These are phyloP conservation scores for Clistopyga incitator DNA, from an alignment of 2,888 invertebrate genomes.

Conservation along the genomic window DNA sequence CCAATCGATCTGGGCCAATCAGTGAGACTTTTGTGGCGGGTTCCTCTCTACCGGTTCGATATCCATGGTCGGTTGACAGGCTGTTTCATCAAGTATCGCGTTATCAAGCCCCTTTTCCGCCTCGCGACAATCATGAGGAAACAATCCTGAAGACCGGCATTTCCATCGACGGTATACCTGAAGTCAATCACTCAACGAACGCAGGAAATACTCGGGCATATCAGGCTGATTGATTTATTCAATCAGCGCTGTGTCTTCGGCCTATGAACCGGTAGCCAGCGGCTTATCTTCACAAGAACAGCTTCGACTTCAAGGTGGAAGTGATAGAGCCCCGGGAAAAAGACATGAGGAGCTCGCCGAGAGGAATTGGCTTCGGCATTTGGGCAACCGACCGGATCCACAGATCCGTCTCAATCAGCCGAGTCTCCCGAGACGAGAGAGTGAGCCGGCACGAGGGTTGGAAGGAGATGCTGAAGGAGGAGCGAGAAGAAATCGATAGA, in stretches of 20 bases:
- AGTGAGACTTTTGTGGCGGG: constrained; percentile 62
- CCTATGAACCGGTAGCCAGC: background rate
- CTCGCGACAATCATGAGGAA: background rate
- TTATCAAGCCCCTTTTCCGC: background rate
- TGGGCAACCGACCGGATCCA: constrained; percentile 65
- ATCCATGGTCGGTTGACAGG: constrained; percentile 1
- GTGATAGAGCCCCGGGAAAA: constrained; percentile 2
- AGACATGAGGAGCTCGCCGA: constrained; percentile 8
- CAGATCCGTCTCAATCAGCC: constrained; percentile 73
- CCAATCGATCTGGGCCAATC: constrained; percentile 68
- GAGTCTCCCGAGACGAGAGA: constrained; percentile 44
- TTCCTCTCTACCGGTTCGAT: constrained; percentile 21
- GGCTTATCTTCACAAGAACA: constrained; percentile 5
- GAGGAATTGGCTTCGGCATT: constrained; percentile 66
- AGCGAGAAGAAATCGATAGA: constrained; percentile 76
- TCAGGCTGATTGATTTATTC: constrained; percentile 51
- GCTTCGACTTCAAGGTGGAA: constrained; percentile 2
- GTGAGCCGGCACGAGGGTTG: background rate
- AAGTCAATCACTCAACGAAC: background rate
- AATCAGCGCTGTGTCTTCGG: constrained; percentile 37
- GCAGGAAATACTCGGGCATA: constrained; percentile 1
- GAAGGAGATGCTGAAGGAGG: constrained; percentile 55
- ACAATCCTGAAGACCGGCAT: background rate
- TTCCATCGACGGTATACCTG: too few relatives aligned
- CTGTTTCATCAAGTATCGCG: constrained; percentile 41